Evolutionary conservation across 2,113 vertebrate genomes (phyloP), one percentile per base, ranked within the genome.

Genomic region (Eira barbara): DNA sequence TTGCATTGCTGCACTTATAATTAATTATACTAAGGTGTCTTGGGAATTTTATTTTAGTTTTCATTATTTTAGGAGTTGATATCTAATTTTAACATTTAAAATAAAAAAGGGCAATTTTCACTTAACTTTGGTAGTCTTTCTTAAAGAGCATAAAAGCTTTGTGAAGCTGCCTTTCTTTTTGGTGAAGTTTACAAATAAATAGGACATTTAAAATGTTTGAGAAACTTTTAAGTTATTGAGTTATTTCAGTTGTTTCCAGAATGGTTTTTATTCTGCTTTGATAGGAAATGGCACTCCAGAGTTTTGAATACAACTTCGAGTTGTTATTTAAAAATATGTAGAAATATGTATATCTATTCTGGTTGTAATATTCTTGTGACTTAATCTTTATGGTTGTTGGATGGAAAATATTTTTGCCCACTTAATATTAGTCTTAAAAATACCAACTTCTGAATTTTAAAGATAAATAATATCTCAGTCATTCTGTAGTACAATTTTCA

Each of bases 171-270:
- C 12, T 91, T 93, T 97, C 61, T 29, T 18, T n/a, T 45, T 3
- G 6, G 78, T 97, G 27, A 63, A 97, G 94, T 96, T 98, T 97
- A 95, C 83, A 96, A 94, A 63, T 97, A 91, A 95, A 45, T 94
- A 95, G 76, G 97, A 45, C 7, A 47, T 93, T 91, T 55, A 61
- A 93, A 89, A 92, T 95, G 15, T 84, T 95, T 83, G 61, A 65
- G 74, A 83, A 39, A 4, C 34, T 81, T 90, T 79, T 67, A 39
- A 91, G 13, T 63, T 90, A 39, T n/a, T 78, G 80, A 95, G 23
- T 97, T 87, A 59, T 49, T 97, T 95, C n/a, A 95, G 0, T 86
- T 93, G 52, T 83, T 96, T 86, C 39, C 55, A 76, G 73, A 57
- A 74, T 96, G n/a, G 65, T 94, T 61, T 65, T 95, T 91, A 18